Evolutionary conservation across 2,888 invertebrate genomes (phyloP).

Genomic region (Steinernema scapterisci): DNA sequence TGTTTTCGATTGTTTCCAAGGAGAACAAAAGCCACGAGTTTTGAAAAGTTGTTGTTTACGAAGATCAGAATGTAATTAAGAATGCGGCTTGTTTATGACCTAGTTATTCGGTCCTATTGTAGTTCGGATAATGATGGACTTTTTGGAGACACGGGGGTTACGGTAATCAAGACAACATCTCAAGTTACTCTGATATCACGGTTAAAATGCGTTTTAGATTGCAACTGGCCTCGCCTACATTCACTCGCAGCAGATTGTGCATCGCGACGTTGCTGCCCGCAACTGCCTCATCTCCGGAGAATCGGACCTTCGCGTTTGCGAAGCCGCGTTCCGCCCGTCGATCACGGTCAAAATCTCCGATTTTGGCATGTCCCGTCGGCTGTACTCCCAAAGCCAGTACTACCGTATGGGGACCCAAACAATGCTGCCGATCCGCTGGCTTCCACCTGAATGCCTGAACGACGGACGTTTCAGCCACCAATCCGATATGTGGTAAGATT

Average conservation of each 20-base stretch:
- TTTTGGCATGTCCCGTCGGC: constrained; percentile 64
- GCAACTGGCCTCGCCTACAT: constrained; percentile 75
- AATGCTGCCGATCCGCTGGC: constrained; percentile 75
- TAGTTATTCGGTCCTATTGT: no score
- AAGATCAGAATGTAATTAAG: no score
- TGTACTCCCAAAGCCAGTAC: constrained; percentile 59
- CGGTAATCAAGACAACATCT: no score
- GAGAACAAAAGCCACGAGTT: no score
- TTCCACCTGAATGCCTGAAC: constrained; percentile 95
- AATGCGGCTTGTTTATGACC: no score
- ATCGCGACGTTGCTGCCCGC: constrained; percentile 87
- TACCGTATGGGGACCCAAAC: constrained; percentile 54
- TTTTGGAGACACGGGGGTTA: no score
- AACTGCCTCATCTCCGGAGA: constrained; percentile 81
- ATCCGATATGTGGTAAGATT: constrained; percentile 87
- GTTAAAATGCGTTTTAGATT: constrained; percentile 87
- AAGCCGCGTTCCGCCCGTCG: constrained; percentile 53
- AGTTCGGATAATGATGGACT: no score
- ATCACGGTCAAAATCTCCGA: constrained; percentile 64
- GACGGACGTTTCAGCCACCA: constrained; percentile 97
- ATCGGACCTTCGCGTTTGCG: constrained; percentile 47
- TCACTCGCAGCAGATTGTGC: constrained; percentile 87
- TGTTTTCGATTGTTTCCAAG: no score
- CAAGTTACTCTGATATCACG: constrained; percentile 72
- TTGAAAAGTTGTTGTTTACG: no score